These are phyloP conservation scores for Drosophila subsilvestris DNA, from an alignment of 2,888 invertebrate species.

Conservation along the genomic window DNA sequence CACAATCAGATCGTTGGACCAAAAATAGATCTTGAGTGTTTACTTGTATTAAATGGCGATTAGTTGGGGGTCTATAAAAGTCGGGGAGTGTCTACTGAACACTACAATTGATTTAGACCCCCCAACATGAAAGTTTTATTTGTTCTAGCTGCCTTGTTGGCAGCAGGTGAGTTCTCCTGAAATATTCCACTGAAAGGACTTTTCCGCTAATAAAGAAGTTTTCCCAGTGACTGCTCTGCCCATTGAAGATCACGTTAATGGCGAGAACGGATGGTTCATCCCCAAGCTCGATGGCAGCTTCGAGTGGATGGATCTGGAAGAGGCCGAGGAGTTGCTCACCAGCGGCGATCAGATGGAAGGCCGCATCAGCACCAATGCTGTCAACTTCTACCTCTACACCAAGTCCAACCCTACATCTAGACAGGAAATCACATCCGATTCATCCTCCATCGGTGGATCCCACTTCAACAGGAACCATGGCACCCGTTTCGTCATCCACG, in stretches of 20 bases:
- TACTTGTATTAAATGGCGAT: conserved; percentile 37
- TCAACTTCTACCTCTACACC: conserved; percentile 73
- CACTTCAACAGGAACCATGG: conserved; percentile 61
- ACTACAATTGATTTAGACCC: conserved; percentile 25
- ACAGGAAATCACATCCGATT: conserved; percentile 50
- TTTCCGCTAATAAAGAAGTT: neutral
- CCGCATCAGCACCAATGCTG: conserved; percentile 47
- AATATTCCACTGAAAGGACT: rapidly evolving
- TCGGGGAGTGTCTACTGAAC: neutral
- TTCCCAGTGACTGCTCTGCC: conserved; percentile 51
- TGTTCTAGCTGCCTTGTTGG: conserved; percentile 39
- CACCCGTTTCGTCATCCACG: conserved; percentile 84
- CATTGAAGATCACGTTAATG: conserved; percentile 53
- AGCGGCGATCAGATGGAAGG: conserved; percentile 27
- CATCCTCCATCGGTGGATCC: conserved; percentile 46
- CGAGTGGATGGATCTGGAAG: conserved; percentile 59
- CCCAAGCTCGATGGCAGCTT: conserved; percentile 60
- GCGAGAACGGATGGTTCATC: conserved; percentile 67
- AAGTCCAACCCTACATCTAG: conserved; percentile 59
- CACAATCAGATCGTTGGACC: conserved; percentile 27
- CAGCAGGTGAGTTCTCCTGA: conserved; percentile 40
- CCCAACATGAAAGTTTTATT: conserved; percentile 45
- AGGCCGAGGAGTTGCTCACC: conserved; percentile 46
- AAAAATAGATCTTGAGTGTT: conserved; percentile 26
- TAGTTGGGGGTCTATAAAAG: conserved; percentile 32